phyloP scores from a whole-genome alignment of 2,113 vertebrate genomes.

The Donacobius atricapilla region DNA sequence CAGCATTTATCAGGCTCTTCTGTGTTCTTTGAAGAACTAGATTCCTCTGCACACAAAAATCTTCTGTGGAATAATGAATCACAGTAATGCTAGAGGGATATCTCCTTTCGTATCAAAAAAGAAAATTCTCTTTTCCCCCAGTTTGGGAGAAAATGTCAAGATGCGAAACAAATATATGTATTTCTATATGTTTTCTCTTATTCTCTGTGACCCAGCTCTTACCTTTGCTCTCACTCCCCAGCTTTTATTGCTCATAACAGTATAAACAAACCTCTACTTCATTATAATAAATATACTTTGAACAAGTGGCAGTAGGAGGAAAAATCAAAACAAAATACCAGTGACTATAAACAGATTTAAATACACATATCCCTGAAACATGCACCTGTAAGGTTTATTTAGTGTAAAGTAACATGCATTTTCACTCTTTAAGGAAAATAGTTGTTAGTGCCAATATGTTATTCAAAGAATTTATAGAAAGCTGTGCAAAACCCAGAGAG shows the following conservation, averaged over 20 bases:
- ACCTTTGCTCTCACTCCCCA: neutral
- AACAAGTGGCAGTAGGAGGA: neutral
- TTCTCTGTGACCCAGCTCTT: neutral
- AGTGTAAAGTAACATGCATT: neutral
- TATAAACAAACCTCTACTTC: neutral
- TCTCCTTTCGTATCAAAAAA: neutral
- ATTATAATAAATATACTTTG: neutral
- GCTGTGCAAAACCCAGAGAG: neutral
- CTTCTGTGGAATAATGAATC: neutral
- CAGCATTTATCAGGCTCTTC: neutral
- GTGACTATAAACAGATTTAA: neutral
- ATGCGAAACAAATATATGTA: neutral
- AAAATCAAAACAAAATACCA: constrained; percentile 13
- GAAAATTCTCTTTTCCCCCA: neutral
- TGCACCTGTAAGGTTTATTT: neutral
- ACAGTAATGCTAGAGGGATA: neutral
- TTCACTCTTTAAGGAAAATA: neutral
- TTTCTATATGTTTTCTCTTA: neutral
- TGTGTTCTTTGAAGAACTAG: neutral
- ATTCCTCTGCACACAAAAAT: neutral
- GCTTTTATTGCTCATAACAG: neutral
- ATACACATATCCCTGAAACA: neutral
- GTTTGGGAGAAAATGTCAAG: neutral
- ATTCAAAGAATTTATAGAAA: neutral
- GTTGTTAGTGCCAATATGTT: neutral